Conservation (phyloP, 2,888 invertebrate genomes). For the Dichetophora obliterata region DNA sequence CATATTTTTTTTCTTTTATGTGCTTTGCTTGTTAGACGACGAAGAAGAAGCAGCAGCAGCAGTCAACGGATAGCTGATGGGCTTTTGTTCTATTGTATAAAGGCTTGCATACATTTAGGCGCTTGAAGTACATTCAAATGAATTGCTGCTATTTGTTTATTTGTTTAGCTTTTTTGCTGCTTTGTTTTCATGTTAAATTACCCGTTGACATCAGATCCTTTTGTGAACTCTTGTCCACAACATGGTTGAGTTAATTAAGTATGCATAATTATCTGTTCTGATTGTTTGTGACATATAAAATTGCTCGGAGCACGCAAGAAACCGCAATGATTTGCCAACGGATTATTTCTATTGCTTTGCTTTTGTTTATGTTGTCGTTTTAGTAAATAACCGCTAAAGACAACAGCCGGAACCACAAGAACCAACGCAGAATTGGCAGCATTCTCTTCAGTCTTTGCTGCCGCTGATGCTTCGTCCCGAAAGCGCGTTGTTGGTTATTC, state of each 20-base stretch:
- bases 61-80: no score
- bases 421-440: neutral
- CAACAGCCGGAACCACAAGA: neutral
- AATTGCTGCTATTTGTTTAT: no score
- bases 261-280: neutral
- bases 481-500: neutral
- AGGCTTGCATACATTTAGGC: no score
- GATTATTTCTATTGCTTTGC: neutral
- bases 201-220: no score
- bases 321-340: neutral
- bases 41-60: neutral
- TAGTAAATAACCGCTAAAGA: neutral
- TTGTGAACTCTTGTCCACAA: no score
- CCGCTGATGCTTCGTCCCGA: neutral
- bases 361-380: neutral
- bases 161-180: neutral
- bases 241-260: neutral
- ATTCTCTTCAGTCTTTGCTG: neutral
- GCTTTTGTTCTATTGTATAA: no score
- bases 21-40: neutral
- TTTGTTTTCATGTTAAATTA: neutral
- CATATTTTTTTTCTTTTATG: neutral
- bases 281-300: slow-evolving; percentile 11
- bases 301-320: neutral
- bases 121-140: no score